Evolutionary conservation across 2,113 vertebrate genomes (phyloP), one percentile per base, ranked within the genome.

Genomic region (Ciconia stormi): DNA sequence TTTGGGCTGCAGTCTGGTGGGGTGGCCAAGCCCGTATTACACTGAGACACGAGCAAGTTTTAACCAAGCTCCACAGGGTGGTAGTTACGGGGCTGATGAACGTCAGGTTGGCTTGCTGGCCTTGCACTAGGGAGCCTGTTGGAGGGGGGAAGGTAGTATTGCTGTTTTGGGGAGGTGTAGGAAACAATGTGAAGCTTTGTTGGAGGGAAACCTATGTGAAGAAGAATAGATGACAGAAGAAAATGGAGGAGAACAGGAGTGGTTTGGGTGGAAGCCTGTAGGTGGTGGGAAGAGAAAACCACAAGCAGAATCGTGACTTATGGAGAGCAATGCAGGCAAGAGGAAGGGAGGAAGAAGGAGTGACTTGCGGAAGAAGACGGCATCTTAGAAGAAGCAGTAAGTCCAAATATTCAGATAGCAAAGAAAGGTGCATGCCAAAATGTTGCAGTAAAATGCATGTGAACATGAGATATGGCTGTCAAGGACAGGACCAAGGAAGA

Each of bases 1-100:
- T 77, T 76, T 19, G 30, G 26, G 44, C 61, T 69, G 13, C 36
- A 16, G 4, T 40, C 63, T 89, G 34, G 27, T 85, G 29, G 11
- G 4, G 15, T 59, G 63, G 47, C 42, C 73, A 87, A 74, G 26
- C 32, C 63, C 16, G 2, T 0, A 0, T 77, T 49, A 15, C 0
- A 0, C 63, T 83, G 36, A 83, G 36, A 40, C 47, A 36, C 0
- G 0, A 40, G 19, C 55, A 79, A 11, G 47, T 76, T 90, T 38
- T 74, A 79, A 15, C 29, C 32, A 65, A 16, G 46, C 32, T 47
- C 47, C 4, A 9, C 36, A 47, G 21, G 0, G 0, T 58, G 36
- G 13, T 21, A 44, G 30, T 79, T 46, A 18, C 6, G 32, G 52
- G 9, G 13, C 53, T 88, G 36, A 61, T 36, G 66, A 79, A 6